These are phyloP conservation scores for Cyprinodon variegatus DNA, from an alignment of 2,113 vertebrate species.

Conservation along the genomic window DNA sequence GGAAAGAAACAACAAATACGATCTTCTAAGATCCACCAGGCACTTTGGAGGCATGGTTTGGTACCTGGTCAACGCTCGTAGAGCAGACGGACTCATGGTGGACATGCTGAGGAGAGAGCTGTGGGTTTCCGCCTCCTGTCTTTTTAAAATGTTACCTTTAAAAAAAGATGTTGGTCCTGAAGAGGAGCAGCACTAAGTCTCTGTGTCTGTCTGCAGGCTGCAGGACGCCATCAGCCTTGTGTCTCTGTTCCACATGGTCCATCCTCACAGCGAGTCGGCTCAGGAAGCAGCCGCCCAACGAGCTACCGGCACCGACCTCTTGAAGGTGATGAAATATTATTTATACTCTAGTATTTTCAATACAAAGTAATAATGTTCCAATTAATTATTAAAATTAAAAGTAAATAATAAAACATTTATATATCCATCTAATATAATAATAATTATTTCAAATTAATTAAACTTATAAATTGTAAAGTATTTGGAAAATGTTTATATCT, in stretches of 20 bases:
- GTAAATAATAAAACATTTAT: too few species aligned
- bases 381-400: too few species aligned
- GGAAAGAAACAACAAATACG: constrained; percentile 85
- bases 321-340: constrained; percentile 83
- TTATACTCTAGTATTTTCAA: too few species aligned
- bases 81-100: constrained; percentile 87
- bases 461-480: too few species aligned
- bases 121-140: constrained; percentile 79
- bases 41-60: constrained; percentile 94
- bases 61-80: constrained; percentile 85
- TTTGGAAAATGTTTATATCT: too few species aligned
- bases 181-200: neutral
- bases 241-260: constrained; percentile 87
- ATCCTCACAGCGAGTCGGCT: constrained; percentile 89
- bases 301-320: constrained; percentile 82
- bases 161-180: neutral
- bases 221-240: constrained; percentile 86
- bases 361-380: too few species aligned
- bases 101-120: constrained; percentile 92
- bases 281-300: constrained; percentile 79
- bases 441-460: too few species aligned
- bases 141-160: neutral
- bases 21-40: constrained; percentile 89
- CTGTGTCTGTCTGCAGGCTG: constrained; percentile 71
- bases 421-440: too few species aligned